phyloP scores from a whole-genome alignment of 2,113 vertebrate genomes.

The Peromyscus leucopus region DNA sequence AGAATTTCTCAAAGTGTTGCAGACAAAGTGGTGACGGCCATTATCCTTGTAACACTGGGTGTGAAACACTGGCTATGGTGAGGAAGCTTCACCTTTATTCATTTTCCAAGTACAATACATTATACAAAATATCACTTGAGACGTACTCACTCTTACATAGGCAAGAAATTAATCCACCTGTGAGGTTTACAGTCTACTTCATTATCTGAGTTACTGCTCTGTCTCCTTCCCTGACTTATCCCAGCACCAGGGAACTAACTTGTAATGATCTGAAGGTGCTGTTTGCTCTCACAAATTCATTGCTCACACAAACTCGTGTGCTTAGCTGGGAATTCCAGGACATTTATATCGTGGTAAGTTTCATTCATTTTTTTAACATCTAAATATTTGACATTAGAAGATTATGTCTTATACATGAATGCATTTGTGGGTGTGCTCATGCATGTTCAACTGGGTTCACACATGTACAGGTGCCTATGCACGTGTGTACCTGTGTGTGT shows the following conservation, averaged over 20 bases:
- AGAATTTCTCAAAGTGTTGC: background rate
- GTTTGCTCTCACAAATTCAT: background rate
- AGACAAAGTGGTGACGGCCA: background rate
- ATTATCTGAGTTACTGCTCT: background rate
- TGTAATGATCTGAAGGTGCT: background rate
- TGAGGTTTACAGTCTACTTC: background rate
- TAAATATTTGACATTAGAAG: background rate
- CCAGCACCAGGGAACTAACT: background rate
- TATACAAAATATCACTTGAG: background rate
- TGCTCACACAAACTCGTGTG: background rate
- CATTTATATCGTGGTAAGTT: background rate
- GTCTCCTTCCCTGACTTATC: background rate
- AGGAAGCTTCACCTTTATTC: background rate
- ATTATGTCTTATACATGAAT: background rate
- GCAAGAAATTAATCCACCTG: background rate
- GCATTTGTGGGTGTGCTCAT: background rate
- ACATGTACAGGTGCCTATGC: background rate
- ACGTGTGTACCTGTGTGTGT: background rate
- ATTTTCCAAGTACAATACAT: background rate
- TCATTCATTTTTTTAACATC: conserved; percentile 14
- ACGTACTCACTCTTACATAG: background rate
- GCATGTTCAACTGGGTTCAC: no score
- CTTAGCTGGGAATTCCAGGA: background rate
- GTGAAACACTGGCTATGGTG: background rate
- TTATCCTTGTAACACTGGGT: background rate